Percentiles rank a stretch among this genome's conserved stretches.
These are phyloP conservation scores for Scyliorhinus canicula DNA, from an alignment of 2,797 vertebrate species.

Conservation along the genomic window DNA sequence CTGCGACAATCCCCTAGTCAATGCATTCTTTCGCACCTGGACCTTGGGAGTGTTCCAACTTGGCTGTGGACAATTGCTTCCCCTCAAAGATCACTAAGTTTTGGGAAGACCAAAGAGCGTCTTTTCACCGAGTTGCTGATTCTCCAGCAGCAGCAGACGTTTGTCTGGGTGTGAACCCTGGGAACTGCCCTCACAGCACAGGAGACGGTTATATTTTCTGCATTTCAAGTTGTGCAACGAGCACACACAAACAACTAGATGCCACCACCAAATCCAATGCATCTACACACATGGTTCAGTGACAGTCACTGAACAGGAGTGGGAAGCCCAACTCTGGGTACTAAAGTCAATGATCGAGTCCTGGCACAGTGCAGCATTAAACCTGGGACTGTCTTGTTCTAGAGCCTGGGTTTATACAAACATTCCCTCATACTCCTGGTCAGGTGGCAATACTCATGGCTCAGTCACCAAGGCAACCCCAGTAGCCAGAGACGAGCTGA, in stretches of 20 bases:
- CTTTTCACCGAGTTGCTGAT: too few relatives aligned
- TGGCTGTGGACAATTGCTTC: too few relatives aligned
- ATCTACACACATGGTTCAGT: neutral
- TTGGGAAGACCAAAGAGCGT: too few relatives aligned
- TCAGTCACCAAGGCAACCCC: constrained; percentile 24
- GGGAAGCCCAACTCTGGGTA: neutral
- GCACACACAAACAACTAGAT: too few relatives aligned
- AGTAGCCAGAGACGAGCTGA: neutral
- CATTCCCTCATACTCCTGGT: neutral
- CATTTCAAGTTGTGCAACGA: neutral
- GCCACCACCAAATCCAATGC: neutral
- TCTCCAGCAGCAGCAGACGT: too few relatives aligned
- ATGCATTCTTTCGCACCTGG: too few relatives aligned
- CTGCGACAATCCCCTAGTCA: too few relatives aligned
- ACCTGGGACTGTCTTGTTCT: neutral
- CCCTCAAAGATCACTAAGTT: too few relatives aligned
- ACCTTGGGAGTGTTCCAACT: too few relatives aligned
- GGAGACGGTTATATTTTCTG: neutral
- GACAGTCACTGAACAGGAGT: neutral
- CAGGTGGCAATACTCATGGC: neutral
- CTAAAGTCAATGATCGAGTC: neutral
- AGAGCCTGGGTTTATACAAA: neutral
- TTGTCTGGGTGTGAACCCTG: too few relatives aligned
- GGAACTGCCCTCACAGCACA: too few relatives aligned
- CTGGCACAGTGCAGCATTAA: neutral